These are phyloP conservation scores for Gambusia holbrooki DNA, from an alignment of 2,113 vertebrate species.

Conservation along the genomic window DNA sequence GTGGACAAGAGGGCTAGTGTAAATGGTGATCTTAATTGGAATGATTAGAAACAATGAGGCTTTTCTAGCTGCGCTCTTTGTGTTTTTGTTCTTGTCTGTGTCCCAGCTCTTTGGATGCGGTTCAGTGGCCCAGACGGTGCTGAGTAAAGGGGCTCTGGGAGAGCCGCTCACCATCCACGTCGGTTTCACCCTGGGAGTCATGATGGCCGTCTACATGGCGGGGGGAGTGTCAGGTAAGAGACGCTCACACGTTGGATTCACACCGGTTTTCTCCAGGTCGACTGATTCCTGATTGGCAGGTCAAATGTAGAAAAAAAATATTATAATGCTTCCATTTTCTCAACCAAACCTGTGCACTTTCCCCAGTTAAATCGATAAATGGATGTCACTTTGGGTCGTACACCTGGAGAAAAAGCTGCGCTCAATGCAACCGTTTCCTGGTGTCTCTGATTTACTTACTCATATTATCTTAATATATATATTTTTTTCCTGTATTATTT, in stretches of 20 bases:
- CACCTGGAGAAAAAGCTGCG: not conserved
- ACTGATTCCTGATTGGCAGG: too few relatives aligned
- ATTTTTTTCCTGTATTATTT: too few relatives aligned
- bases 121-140: conserved; percentile 87
- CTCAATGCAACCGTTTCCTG: not conserved
- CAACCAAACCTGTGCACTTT: not conserved
- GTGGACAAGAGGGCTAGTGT: conserved; percentile 65
- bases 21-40: conserved; percentile 69
- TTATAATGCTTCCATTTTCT: not conserved
- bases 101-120: conserved; percentile 92
- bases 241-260: not conserved
- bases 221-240: conserved; percentile 93
- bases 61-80: conserved; percentile 53
- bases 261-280: not conserved
- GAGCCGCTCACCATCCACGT: conserved; percentile 82
- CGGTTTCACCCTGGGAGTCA: conserved; percentile 90
- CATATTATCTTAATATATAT: too few relatives aligned
- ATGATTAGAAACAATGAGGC: conserved; percentile 63
- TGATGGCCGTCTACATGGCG: conserved; percentile 87
- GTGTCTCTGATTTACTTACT: not conserved
- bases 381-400: not conserved
- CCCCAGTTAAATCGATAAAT: not conserved
- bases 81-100: conserved; percentile 56
- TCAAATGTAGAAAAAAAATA: too few relatives aligned
- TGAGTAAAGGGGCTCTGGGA: conserved; percentile 85